phyloP scores from a whole-genome alignment of 2,113 vertebrate species.

The Zosterops hypoxanthus region DNA sequence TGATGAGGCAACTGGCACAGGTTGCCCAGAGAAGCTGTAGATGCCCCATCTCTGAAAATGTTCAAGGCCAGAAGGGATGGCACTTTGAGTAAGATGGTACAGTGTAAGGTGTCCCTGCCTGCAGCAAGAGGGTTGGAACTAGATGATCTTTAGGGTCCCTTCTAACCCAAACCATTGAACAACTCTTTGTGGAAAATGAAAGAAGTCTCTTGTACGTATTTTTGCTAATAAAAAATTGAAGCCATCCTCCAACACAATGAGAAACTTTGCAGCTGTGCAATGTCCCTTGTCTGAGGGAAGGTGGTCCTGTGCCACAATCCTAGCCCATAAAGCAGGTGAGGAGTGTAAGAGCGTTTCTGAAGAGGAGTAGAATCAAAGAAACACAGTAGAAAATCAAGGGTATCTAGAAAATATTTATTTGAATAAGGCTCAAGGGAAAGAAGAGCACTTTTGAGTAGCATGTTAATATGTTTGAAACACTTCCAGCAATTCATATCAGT shows the following conservation, averaged over 20 bases:
- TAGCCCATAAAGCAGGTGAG: neutral
- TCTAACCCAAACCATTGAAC: neutral
- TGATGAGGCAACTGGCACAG: neutral
- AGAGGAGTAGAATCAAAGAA: neutral
- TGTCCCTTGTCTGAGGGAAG: neutral
- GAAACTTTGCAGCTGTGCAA: neutral
- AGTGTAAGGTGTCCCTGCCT: neutral
- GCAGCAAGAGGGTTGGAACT: neutral
- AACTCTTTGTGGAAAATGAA: neutral
- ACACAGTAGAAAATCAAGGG: neutral
- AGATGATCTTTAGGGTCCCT: neutral
- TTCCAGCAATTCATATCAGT: conserved; percentile 4
- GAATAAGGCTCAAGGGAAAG: neutral
- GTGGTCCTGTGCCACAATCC: neutral
- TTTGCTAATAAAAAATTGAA: neutral
- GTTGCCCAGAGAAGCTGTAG: neutral
- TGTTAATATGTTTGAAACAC: neutral
- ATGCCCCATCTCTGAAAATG: neutral
- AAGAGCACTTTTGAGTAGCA: neutral
- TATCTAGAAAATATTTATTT: neutral
- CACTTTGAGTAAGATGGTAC: accelerated
- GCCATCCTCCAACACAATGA: neutral
- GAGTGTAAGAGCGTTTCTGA: neutral
- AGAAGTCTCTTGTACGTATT: neutral
- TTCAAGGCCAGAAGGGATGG: neutral